These are phyloP conservation scores for Neomorphus geoffroyi DNA, from an alignment of 2,797 vertebrate genomes.

Conservation along the genomic window DNA sequence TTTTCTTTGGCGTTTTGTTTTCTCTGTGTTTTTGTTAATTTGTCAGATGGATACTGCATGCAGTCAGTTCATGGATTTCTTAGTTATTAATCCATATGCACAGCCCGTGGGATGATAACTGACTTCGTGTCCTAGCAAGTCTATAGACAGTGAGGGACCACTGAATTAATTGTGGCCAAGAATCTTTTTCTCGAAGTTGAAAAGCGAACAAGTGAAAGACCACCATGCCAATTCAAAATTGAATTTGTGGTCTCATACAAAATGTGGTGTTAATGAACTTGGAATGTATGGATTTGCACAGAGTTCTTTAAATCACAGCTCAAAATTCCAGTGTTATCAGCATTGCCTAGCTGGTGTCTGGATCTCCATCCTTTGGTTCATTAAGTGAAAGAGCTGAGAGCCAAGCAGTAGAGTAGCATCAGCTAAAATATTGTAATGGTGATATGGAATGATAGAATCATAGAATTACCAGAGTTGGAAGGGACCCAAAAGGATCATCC, in stretches of 20 bases:
- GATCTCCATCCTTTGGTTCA: neutral
- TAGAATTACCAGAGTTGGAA: too few relatives aligned
- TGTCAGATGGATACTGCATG: neutral
- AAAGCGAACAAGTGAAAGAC: neutral
- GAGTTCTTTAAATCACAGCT: neutral
- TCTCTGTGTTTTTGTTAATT: neutral
- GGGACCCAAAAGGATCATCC: too few relatives aligned
- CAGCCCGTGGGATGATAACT: neutral
- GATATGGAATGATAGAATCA: too few relatives aligned
- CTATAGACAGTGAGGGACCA: neutral
- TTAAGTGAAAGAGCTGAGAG: neutral
- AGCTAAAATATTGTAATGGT: neutral
- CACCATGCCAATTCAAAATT: neutral
- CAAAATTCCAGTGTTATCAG: neutral
- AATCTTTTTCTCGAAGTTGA: neutral
- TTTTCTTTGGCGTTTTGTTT: neutral
- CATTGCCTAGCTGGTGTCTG: neutral
- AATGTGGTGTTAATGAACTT: conserved; percentile 1
- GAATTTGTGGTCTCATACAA: conserved; percentile 20
- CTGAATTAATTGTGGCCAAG: neutral
- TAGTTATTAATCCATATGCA: neutral
- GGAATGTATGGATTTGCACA: neutral
- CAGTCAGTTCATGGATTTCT: neutral
- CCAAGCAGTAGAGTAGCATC: neutral
- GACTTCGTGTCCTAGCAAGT: neutral